Evolutionary conservation across 2,888 invertebrate species (phyloP), one percentile per base, ranked within the genome.

Genomic region (Dendrolimus pini): DNA sequence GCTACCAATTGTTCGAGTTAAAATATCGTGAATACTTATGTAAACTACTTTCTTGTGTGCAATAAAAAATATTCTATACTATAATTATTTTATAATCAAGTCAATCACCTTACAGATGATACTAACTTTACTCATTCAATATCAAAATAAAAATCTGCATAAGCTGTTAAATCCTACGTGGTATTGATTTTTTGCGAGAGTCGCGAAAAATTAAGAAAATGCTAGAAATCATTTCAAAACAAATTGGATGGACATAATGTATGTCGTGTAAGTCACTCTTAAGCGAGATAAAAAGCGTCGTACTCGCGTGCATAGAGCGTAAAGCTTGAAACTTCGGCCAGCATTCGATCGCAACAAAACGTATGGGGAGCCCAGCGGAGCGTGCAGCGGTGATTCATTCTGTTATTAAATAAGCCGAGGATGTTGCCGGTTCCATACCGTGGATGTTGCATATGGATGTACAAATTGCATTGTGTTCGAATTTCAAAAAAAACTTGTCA

Each of bases 361-460:
- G 82, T 82, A 83, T 82, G 82, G 87, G 83, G 82, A 65, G 68
- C 55, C 68, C 84, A 80, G 69, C 75, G 80, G 70, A 81, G 80
- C 87, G 77, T 83, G 77, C 68, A 72, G 71, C 77, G 66, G 82
- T 88, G 87, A 87, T 80, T 89, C 88, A 86, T 84, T 81, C 85
- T 82, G 80, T 85, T 85, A 88, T 89, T 87, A 83, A 85, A 88
- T 89, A 86, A 85, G 72, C 78, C 76, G 72, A 72, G 68, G 68
- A 65, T 66, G 68, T 67, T 71, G 64, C 67, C 68, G 74, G 74
- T 77, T 68, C 74, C 69, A 66, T 65, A 71, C 79, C 76, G 75
- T 78, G 72, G 75, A 74, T 73, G 65, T 67, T 66, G 59, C 66
- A 69, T 68, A 65, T 47, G 47, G 12, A 47, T 47, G 30, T 30